Base-by-base conservation (phyloP, 53 echinoderm and acorn worm species). In the Mesocentrotus franciscanus region DNA sequence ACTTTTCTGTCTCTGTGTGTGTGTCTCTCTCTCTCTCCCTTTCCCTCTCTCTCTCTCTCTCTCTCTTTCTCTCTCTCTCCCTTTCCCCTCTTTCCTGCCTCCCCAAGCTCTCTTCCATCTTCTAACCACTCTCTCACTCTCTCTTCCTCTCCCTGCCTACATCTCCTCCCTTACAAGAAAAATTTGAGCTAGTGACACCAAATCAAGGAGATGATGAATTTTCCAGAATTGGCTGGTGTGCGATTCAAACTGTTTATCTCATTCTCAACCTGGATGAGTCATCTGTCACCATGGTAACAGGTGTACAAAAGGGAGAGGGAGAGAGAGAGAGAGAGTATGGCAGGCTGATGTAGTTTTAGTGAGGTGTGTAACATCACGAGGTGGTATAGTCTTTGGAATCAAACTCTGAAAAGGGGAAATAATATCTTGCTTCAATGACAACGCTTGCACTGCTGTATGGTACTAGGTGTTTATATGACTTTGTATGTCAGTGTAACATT, bases 191-290 rank as follows among this genome's bases (percentile, higher is more conserved):
- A 13, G 2, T 11, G 87, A 87, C 87, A 58, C 26, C 22, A 13
- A 84, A 87, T 87, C 87, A 57, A 87, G 56, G 11, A 27, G 58
- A 58, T 58, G 87, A 58, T 87, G 85, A 20, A 87, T 87, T 59
- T 1, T 87, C 58, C 87, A 87, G 87, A 87, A 87, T 58, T n/a
- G 58, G 59, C 87, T 58, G 87, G 57, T 87, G 87, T 24, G 27
- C 24, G 9, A 87, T 58, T 87, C 87, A 87, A 87, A 87, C 87
- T 87, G 87, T 87, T 87, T 87, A 58, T 87, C 87, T 87, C 87
- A 87, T 87, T 58, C 56, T 57, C 87, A 17, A 87, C 87, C 87
- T 87, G 87, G 94, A 81, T 93, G 94, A 93, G 32, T 93, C 94
- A 93, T 83, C 62, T 35, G 26, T 93, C 83, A 60, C 94, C 94